Base-by-base conservation (phyloP, 2,888 invertebrate genomes). In the Tenthredo notha region DNA sequence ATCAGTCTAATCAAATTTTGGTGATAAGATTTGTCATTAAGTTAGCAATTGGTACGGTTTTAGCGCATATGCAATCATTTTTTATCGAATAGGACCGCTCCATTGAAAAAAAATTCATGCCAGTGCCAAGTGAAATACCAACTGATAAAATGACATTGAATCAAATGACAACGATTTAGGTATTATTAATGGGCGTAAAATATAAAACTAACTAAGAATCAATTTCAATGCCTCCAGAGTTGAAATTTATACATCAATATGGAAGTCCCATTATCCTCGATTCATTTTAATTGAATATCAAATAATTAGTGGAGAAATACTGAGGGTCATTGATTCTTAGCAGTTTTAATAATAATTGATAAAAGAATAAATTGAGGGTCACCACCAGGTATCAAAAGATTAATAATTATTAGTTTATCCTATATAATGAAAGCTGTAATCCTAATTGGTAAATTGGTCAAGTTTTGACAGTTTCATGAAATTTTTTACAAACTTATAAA, bases 21-120 rank as follows among this genome's bases (percentile, higher is more conserved):
- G 54, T 40, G 25, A 50, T 29, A 43, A 67, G 50, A 84, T 65
- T 50, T 80, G 54, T 84, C 75, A 61, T 58, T 54, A 25, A 47
- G 12, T 84, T 67, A 84, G 50, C 84, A 84, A 61, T 84, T 84
- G 74, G 84, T 72, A 58, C 12, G 9, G 50, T 84, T 54, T 75
- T 37, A 58, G 15, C 74, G 72, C 40, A 37, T 61, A 40, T 37
- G 84, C 74, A 72, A 72, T 83, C 29, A 85, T 86, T 87, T 87
- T 88, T 88, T 86, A 78, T 84, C 85, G 85, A 88, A 89, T 89
- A 88, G 88, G 87, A 89, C 88, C 87, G 88, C 87, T 86, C 88
- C 87, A 88, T 89, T 88, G 86, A 87, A 87, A 88, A 88, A 86
- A 87, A 87, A 86, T 86, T 84, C 80, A 86, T 82, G 47, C 67